Evolutionary conservation across 2,797 vertebrate genomes (phyloP).

Genomic region (Lycodopsis pacificus): DNA sequence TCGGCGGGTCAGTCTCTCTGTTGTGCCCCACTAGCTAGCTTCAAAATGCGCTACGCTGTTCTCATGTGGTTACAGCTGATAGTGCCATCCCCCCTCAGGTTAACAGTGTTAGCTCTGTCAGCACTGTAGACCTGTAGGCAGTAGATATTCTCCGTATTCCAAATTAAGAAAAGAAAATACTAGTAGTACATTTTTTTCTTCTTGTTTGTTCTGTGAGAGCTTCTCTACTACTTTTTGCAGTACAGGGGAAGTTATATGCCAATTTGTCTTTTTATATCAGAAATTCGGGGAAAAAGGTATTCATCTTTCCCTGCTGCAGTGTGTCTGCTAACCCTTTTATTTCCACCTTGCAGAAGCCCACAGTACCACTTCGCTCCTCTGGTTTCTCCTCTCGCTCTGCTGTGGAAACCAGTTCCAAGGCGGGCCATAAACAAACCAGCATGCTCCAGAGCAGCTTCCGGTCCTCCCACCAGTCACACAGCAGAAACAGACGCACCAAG

Average conservation of each 20-base stretch:
- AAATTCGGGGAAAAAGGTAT: background rate
- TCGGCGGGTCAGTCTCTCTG: too few relatives aligned
- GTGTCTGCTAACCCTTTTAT: conserved; percentile 11
- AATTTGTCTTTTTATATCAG: rapidly evolving
- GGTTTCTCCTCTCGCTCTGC: conserved; percentile 90
- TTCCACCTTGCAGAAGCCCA: conserved; percentile 73
- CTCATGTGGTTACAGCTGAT: background rate
- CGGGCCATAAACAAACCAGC: conserved; percentile 69
- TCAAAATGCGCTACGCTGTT: too few relatives aligned
- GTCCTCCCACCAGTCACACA: conserved; percentile 64
- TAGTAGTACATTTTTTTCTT: background rate
- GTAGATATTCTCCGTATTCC: too few relatives aligned
- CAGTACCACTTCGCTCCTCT: conserved; percentile 73
- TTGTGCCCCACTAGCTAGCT: too few relatives aligned
- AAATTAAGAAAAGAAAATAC: background rate
- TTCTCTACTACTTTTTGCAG: background rate
- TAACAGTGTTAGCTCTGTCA: background rate
- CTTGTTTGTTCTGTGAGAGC: background rate
- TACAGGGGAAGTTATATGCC: background rate
- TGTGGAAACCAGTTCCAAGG: conserved; percentile 83
- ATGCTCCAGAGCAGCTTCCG: conserved; percentile 58
- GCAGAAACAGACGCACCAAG: conserved; percentile 65
- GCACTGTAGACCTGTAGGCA: background rate
- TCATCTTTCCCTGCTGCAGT: background rate
- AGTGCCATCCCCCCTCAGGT: background rate